A percentile compares a stretch with the other conserved stretches of the same genome.
These are phyloP conservation scores for Selene dorsalis DNA, from an alignment of 2,797 vertebrate genomes.

Conservation along the genomic window DNA sequence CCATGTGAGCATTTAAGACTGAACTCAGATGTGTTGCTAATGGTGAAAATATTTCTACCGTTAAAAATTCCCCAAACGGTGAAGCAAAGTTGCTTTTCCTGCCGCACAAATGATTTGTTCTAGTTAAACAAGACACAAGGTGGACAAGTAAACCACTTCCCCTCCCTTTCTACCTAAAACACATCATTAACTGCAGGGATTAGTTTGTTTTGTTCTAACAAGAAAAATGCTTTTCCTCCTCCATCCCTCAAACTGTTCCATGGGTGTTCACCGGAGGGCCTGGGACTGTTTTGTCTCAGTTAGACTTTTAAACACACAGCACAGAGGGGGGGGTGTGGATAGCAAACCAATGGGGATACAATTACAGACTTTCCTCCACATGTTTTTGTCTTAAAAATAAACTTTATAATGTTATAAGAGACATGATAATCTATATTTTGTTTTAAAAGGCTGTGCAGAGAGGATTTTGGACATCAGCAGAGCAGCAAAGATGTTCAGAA, in stretches of 20 bases:
- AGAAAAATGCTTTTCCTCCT: background rate
- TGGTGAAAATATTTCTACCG: background rate
- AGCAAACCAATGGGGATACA: conserved; percentile 11
- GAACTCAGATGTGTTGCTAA: background rate
- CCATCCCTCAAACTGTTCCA: conserved; percentile 15
- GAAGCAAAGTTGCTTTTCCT: background rate
- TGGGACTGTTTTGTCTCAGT: conserved; percentile 6
- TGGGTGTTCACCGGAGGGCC: conserved; percentile 2
- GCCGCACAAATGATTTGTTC: background rate
- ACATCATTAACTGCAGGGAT: background rate
- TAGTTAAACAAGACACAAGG: background rate
- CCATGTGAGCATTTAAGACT: background rate
- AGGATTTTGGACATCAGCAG: too few species aligned
- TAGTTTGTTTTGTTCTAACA: conserved; percentile 18
- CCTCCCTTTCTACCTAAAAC: background rate
- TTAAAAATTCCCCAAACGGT: background rate
- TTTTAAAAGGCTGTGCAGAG: too few species aligned
- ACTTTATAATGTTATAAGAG: background rate
- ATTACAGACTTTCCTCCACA: conserved; percentile 3
- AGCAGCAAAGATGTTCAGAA: too few species aligned
- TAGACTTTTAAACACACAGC: conserved; percentile 14
- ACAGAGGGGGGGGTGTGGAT: conserved; percentile 4
- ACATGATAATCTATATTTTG: background rate
- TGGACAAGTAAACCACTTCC: conserved; percentile 1
- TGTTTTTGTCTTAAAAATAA: background rate